Evolutionary conservation across 2,888 invertebrate genomes (phyloP).

Genomic region (Hirtodrosophila confusa): DNA sequence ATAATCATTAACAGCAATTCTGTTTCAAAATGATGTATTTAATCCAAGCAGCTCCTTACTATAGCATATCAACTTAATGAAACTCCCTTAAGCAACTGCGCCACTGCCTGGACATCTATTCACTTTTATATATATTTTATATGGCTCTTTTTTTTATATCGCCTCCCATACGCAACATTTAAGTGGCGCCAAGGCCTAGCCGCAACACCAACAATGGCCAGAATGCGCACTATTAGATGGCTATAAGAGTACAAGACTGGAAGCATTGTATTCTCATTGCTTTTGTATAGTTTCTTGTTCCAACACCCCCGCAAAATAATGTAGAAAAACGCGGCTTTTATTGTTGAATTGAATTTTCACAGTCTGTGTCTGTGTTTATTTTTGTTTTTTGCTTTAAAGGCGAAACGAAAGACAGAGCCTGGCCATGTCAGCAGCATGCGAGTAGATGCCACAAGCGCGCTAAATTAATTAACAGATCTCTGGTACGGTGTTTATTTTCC

Average conservation of each 20-base stretch:
- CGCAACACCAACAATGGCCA: slow-evolving; percentile 41
- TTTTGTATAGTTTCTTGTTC: slow-evolving; percentile 36
- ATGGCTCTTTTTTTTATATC: slow-evolving; percentile 54
- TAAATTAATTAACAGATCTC: slow-evolving; percentile 65
- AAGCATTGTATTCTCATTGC: slow-evolving; percentile 40
- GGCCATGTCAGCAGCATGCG: slow-evolving; percentile 23
- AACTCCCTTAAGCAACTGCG: not conserved
- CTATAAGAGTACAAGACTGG: slow-evolving; percentile 18
- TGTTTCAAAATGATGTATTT: no score
- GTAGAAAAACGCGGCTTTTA: slow-evolving; percentile 19
- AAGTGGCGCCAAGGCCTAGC: slow-evolving; percentile 67
- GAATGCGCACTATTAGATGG: slow-evolving; percentile 61
- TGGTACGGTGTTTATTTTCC: slow-evolving; percentile 18
- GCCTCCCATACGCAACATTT: slow-evolving; percentile 68
- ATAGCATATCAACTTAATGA: not conserved
- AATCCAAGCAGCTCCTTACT: no score
- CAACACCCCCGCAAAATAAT: slow-evolving; percentile 35
- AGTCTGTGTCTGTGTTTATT: slow-evolving; percentile 6
- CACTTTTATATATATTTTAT: slow-evolving; percentile 62
- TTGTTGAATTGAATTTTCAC: slow-evolving; percentile 46
- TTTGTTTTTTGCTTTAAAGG: slow-evolving; percentile 39
- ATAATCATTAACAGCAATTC: no score
- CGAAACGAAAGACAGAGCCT: slow-evolving; percentile 3
- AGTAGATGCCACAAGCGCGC: slow-evolving; percentile 25
- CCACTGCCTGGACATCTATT: slow-evolving; percentile 34